These are phyloP conservation scores for Cephus rjabovi DNA, from an alignment of 2,888 invertebrate genomes.

Conservation along the genomic window DNA sequence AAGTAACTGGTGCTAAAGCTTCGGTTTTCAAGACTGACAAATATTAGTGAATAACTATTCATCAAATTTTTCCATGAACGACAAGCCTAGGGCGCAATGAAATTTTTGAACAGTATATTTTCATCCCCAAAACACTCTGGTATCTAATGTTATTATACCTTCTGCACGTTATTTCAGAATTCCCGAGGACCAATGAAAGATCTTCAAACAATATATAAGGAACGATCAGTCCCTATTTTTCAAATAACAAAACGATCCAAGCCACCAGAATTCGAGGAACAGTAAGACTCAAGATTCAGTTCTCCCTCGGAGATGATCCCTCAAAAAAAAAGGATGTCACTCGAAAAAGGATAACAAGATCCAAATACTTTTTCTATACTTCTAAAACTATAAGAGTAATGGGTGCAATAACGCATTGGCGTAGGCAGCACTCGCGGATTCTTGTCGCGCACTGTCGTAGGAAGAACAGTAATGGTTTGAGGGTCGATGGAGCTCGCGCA, in stretches of 20 bases:
- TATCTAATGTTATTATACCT: background rate
- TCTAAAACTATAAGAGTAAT: background rate
- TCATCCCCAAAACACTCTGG: background rate
- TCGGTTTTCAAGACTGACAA: background rate
- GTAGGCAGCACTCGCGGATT: background rate
- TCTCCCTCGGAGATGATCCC: background rate
- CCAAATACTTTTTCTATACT: background rate
- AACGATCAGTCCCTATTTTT: background rate
- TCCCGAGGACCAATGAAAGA: background rate
- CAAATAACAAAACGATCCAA: background rate
- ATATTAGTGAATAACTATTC: background rate
- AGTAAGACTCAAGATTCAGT: background rate
- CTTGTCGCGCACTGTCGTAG: background rate
- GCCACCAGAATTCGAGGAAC: background rate
- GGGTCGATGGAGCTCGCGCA: slow-evolving; percentile 52
- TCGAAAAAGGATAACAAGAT: background rate
- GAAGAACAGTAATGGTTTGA: slow-evolving; percentile 31
- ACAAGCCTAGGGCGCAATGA: background rate
- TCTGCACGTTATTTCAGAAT: background rate
- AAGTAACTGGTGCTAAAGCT: background rate
- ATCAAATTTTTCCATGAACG: background rate
- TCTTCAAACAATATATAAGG: background rate
- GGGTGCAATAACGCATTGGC: slow-evolving; percentile 3
- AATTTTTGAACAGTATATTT: background rate
- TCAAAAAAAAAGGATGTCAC: background rate